These are phyloP conservation scores for Anastatus disparis DNA, from an alignment of 1,140 invertebrate genomes.

Conservation along the genomic window DNA sequence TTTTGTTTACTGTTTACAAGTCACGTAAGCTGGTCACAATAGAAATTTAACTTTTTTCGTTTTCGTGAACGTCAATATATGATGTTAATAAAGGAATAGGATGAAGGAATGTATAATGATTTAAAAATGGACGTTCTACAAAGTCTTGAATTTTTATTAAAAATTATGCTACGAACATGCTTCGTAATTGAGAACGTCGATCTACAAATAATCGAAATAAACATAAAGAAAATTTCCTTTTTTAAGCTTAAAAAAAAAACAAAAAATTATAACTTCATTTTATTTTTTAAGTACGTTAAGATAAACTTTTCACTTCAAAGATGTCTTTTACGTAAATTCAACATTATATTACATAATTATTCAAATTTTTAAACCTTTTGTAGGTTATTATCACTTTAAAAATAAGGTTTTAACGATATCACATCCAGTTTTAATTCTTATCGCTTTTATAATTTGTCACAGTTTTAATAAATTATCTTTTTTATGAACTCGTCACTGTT, in stretches of 20 bases:
- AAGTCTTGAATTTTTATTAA: conserved; percentile 40
- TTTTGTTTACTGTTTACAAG: conserved; percentile 8
- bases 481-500: conserved; percentile 24
- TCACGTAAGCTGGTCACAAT: neutral
- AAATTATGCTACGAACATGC: conserved; percentile 38
- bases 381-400: conserved; percentile 17
- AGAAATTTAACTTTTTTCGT: neutral
- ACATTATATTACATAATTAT: conserved; percentile 34
- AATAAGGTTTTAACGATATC: conserved; percentile 35
- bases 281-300: conserved; percentile 26
- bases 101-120: conserved; percentile 30
- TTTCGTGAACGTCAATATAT: no score
- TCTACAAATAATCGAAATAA: conserved; percentile 34
- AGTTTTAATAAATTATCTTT: conserved; percentile 15
- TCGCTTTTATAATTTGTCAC: conserved; percentile 19
- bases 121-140: conserved; percentile 34
- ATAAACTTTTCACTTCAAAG: no score
- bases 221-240: conserved; percentile 20
- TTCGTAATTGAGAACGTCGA: conserved; percentile 27
- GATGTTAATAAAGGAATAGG: conserved; percentile 6
- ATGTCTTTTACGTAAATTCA: no score
- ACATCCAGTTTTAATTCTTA: conserved; percentile 31
- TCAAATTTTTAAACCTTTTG: conserved; percentile 14
- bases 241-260: conserved; percentile 27
- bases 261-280: conserved; percentile 34